Evolutionary conservation across 2,888 invertebrate genomes (phyloP), one percentile per base, ranked within the genome.

Genomic region (Cheilosia variabilis): DNA sequence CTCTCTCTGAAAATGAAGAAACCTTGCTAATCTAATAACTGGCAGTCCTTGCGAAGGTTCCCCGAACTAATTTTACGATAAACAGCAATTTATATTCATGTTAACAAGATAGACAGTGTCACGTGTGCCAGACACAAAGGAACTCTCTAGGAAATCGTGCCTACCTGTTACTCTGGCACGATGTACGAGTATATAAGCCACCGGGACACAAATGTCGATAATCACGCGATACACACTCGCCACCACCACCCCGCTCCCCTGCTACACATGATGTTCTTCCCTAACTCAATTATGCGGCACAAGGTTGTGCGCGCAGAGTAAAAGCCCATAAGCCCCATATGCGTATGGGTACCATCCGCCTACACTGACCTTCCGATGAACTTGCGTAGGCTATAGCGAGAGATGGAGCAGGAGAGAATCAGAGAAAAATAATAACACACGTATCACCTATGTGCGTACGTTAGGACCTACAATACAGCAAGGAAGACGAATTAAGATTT

Each of bases 51-150:
- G 34, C 50, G 17, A 55, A 37, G 58, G 45, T 65, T 65, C 43
- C 34, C 43, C 45, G 0, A 65, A 52, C 72, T 72, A 78, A 83
- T 66, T 71, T 55, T 27, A 57, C 62, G 72, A 60, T 82, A 82
- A 82, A 62, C 60, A 72, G 60, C 77, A 60, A 82, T 83, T 77
- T 78, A 72, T 73, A 83, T 83, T 72, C 82, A 53, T 60, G 76
- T 60, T 77, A 60, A 77, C 55, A 68, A n/a, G 65, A 31, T 55
- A 62, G 55, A 62, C 65, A 71, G 58, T 65, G 60, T 63, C 81
- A 72, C 82, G 76, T 76, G 71, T 76, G 37, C 10, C 10, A 66
- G 71, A 60, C 71, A 71, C 60, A 66, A 55, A 34, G 10, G 9
- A n/a, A 52, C 43, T 63, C 34, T 27, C n/a, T 17, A 6, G 37